These are phyloP conservation scores for Leptinotarsa texana DNA, from an alignment of 1,140 invertebrate genomes.

Conservation along the genomic window DNA sequence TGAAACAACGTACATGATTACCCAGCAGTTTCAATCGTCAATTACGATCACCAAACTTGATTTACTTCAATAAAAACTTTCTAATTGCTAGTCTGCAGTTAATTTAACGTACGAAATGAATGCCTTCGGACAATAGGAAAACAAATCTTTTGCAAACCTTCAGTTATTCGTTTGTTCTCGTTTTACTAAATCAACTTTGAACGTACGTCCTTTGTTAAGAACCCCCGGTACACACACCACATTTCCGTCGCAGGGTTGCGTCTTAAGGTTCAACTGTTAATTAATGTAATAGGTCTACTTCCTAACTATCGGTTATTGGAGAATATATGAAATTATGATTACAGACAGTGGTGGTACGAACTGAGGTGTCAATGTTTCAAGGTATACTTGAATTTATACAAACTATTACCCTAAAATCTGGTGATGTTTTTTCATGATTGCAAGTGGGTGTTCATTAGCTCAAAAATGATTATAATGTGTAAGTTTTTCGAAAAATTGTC, in stretches of 20 bases:
- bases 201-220: conserved; percentile 2
- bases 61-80: background rate
- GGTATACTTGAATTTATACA: too few species aligned
- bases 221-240: background rate
- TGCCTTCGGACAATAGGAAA: background rate
- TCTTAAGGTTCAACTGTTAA: background rate
- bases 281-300: background rate
- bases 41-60: background rate
- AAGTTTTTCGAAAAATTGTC: too few species aligned
- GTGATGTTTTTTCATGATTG: too few species aligned
- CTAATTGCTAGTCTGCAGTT: background rate
- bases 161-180: conserved; percentile 8
- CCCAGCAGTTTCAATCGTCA: background rate
- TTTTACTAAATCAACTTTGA: conserved; percentile 4
- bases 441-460: too few species aligned
- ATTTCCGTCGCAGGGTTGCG: background rate
- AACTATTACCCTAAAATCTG: too few species aligned
- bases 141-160: conserved; percentile 3
- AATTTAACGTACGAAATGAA: background rate
- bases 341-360: background rate
- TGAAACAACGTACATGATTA: too few species aligned
- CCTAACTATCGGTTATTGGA: conserved; percentile 5
- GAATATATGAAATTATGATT: background rate
- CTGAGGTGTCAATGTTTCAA: too few species aligned
- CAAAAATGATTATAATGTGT: too few species aligned